Evolutionary conservation across 92 coral and sea anemone genomes (phyloP).

Genomic region (Desmophyllum pertusum): DNA sequence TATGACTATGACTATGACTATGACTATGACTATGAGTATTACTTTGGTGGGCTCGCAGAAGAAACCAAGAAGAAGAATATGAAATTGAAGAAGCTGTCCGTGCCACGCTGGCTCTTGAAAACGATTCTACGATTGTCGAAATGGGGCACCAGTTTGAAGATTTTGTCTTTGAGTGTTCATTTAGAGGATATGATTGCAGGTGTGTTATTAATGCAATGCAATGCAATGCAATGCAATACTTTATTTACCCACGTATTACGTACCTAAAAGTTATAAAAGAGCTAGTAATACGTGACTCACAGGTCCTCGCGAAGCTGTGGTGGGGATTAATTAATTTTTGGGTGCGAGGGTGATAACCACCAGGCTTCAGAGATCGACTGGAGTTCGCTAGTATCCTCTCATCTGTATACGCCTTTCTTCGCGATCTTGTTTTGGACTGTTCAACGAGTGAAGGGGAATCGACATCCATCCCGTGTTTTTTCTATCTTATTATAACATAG

Average conservation of each 20-base stretch:
- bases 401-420: too few species aligned
- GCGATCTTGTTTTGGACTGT: too few species aligned
- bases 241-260: too few species aligned
- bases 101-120: constrained; percentile 24
- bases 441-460: too few species aligned
- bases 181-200: constrained; percentile 72
- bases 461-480: too few species aligned
- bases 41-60: constrained; percentile 15
- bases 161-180: constrained; percentile 61
- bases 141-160: constrained; percentile 76
- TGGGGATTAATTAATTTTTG: too few species aligned
- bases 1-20: constrained; percentile 3
- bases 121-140: constrained; percentile 30
- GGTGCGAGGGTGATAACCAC: too few species aligned
- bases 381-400: too few species aligned
- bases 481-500: too few species aligned
- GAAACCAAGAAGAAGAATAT: constrained; percentile 15
- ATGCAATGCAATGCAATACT: neutral
- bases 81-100: constrained; percentile 33
- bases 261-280: neutral
- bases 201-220: neutral
- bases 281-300: too few species aligned
- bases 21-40: neutral
- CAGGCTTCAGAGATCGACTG: too few species aligned
- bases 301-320: too few species aligned